These are phyloP conservation scores for Pseudomyrmex concolor DNA, from an alignment of 1,140 invertebrate genomes.

Conservation along the genomic window DNA sequence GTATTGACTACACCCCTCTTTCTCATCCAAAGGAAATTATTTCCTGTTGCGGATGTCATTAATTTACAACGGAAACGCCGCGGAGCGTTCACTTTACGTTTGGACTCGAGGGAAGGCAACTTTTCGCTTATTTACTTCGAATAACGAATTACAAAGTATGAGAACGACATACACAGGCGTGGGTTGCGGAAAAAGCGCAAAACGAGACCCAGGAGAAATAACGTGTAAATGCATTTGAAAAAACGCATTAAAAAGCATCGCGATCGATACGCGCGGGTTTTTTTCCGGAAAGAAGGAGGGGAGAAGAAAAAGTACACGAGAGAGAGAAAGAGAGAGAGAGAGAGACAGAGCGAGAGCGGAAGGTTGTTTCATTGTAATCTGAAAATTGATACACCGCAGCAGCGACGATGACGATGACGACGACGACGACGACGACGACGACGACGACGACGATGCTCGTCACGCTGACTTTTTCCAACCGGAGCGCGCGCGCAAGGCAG, in stretches of 20 bases:
- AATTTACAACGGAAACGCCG: not conserved
- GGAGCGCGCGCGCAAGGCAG: slow-evolving; percentile 27
- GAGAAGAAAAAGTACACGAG: slow-evolving; percentile 3
- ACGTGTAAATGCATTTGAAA: slow-evolving; percentile 42
- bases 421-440: not conserved
- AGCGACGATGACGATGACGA: not conserved
- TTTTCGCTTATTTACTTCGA: slow-evolving; percentile 21
- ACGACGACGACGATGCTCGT: slow-evolving; percentile 8
- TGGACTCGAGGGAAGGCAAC: not conserved
- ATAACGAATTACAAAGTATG: not conserved
- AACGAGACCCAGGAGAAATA: slow-evolving; percentile 44
- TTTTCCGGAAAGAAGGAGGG: slow-evolving; percentile 37
- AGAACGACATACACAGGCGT: slow-evolving; percentile 18
- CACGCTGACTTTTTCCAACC: slow-evolving; percentile 59
- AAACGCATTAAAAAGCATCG: slow-evolving; percentile 51
- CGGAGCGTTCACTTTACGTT: slow-evolving; percentile 6
- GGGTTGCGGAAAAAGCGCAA: slow-evolving; percentile 32
- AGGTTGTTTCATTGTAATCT: slow-evolving; percentile 61
- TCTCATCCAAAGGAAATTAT: not conserved
- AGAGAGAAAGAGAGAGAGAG: no score
- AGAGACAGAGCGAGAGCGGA: not conserved
- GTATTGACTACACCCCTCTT: not conserved
- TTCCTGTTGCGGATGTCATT: not conserved
- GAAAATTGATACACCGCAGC: slow-evolving; percentile 54
- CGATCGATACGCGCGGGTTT: slow-evolving; percentile 41